Evolutionary conservation across 2,797 vertebrate genomes (phyloP).

Genomic region (Parauchenoglanis punctatus): DNA sequence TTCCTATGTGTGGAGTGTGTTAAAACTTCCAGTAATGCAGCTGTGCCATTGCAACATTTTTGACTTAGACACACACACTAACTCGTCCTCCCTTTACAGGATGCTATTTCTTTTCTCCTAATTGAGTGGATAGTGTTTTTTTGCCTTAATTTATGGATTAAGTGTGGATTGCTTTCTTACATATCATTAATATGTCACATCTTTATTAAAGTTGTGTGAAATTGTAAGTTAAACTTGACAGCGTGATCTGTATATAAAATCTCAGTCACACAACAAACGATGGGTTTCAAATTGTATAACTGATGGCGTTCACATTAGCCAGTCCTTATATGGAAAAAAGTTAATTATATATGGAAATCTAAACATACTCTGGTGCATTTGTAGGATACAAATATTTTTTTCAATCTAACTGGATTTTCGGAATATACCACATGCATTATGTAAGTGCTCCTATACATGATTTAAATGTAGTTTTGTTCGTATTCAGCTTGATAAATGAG

Average conservation of each 20-base stretch:
- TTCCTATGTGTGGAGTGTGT: no score
- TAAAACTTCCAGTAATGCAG: background rate
- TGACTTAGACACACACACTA: background rate
- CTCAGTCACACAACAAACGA: background rate
- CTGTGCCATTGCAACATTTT: background rate
- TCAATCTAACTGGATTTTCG: background rate
- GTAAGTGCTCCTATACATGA: background rate
- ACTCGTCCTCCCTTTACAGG: background rate
- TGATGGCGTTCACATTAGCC: background rate
- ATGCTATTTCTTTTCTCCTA: background rate
- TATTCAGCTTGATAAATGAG: constrained; percentile 18
- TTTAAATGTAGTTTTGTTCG: background rate
- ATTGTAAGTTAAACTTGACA: background rate
- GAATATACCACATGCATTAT: background rate
- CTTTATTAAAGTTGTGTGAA: background rate
- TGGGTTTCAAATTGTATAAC: no score
- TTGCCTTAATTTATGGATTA: background rate
- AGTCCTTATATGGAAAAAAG: background rate
- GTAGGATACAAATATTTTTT: background rate
- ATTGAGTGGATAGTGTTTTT: background rate
- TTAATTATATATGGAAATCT: background rate
- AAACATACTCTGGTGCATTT: background rate
- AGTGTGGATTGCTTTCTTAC: background rate
- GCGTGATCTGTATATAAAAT: background rate
- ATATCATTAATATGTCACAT: background rate